Conservation (phyloP, 2,113 vertebrate species). For the Pituophis catenifer region DNA sequence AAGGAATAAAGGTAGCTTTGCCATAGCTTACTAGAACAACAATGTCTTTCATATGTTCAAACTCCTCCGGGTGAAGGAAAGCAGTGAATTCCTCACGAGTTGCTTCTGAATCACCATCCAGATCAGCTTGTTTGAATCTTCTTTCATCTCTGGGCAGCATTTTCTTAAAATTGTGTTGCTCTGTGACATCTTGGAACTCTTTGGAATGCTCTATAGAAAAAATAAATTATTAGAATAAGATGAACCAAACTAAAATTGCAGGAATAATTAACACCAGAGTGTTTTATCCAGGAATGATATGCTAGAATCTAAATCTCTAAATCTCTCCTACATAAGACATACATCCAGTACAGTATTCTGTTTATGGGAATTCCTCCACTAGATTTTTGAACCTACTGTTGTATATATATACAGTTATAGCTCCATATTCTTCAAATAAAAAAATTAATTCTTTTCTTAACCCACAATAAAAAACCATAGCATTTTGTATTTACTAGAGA, state of each 20-base stretch:
- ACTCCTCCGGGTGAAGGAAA: conserved; percentile 96
- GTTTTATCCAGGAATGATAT: background rate
- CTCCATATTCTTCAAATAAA: background rate
- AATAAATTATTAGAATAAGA: background rate
- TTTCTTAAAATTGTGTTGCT: conserved; percentile 95
- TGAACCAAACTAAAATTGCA: background rate
- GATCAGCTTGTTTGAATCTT: conserved; percentile 86
- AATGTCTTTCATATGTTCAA: conserved; percentile 95
- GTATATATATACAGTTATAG: background rate
- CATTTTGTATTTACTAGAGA: background rate
- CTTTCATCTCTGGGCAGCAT: conserved; percentile 96
- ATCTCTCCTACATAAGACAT: background rate
- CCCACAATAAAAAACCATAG: background rate
- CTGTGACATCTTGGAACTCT: conserved; percentile 87
- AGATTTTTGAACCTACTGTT: background rate
- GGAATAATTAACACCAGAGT: background rate
- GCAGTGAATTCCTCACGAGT: conserved; percentile 93
- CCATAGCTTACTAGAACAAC: conserved; percentile 86
- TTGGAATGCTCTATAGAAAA: conserved; percentile 80
- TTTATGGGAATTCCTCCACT: background rate
- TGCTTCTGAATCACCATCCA: conserved; percentile 79
- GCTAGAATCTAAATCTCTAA: background rate
- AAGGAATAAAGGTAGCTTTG: conserved; percentile 16
- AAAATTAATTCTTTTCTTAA: background rate
- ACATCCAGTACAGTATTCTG: background rate